phyloP scores from a whole-genome alignment of 2,888 invertebrate species.

The Dicranocentrus wangi region DNA sequence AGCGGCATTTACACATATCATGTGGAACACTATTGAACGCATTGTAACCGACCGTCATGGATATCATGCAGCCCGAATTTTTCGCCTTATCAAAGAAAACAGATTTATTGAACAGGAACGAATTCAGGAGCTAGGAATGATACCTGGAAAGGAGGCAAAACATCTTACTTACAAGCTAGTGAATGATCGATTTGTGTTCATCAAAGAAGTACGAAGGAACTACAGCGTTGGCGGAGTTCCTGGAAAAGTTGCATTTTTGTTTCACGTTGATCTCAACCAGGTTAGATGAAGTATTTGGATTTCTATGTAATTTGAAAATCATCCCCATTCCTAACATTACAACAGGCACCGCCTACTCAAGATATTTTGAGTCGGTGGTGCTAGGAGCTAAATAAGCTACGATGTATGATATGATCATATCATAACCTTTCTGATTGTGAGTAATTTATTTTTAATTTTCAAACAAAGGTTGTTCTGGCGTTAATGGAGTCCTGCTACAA shows the following conservation, averaged over 20 bases:
- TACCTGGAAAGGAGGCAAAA: slow-evolving; percentile 94
- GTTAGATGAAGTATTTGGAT: slow-evolving; percentile 73
- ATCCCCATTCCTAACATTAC: too few relatives aligned
- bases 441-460: too few relatives aligned
- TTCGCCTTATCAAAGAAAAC: slow-evolving; percentile 86
- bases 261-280: slow-evolving; percentile 82
- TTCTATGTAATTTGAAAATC: too few relatives aligned
- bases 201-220: slow-evolving; percentile 84
- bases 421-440: too few relatives aligned
- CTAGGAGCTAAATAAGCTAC: too few relatives aligned
- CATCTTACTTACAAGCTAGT: slow-evolving; percentile 88
- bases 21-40: slow-evolving; percentile 85
- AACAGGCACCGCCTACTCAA: too few relatives aligned
- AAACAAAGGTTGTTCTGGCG: slow-evolving; percentile 82
- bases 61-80: slow-evolving; percentile 88
- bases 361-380: too few relatives aligned
- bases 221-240: slow-evolving; percentile 83
- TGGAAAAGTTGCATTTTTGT: slow-evolving; percentile 86
- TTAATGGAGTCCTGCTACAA: slow-evolving; percentile 83
- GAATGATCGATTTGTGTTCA: slow-evolving; percentile 83
- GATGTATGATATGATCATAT: too few relatives aligned
- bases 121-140: slow-evolving; percentile 93
- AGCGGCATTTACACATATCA: slow-evolving; percentile 82
- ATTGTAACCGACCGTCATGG: slow-evolving; percentile 90
- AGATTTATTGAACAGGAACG: slow-evolving; percentile 92